Evolutionary conservation across 2,888 invertebrate genomes (phyloP).

Genomic region (Cheilosia variabilis): DNA sequence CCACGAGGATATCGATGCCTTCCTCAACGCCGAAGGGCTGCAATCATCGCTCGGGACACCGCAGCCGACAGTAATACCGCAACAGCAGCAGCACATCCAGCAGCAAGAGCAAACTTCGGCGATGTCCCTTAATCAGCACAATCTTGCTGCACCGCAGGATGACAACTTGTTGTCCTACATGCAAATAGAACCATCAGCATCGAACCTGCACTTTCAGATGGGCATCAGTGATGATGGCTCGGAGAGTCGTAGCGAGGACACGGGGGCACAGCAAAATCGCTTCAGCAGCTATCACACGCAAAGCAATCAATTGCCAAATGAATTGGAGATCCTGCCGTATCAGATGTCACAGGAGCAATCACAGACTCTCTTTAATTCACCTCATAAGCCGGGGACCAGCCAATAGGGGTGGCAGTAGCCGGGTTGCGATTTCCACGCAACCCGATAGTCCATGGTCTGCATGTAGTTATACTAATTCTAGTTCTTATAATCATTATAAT

Average conservation of each 20-base stretch:
- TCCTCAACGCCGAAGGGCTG: conserved; percentile 81
- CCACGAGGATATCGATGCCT: conserved; percentile 81
- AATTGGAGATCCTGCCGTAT: conserved; percentile 83
- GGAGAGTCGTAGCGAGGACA: conserved; percentile 80
- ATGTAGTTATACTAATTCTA: not conserved
- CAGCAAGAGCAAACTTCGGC: conserved; percentile 51
- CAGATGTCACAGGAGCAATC: conserved; percentile 84
- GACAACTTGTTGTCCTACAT: conserved; percentile 82
- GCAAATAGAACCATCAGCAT: conserved; percentile 81
- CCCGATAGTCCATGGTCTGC: conserved; percentile 54
- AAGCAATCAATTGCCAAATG: conserved; percentile 80
- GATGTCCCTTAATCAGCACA: conserved; percentile 62
- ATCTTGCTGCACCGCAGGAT: conserved; percentile 77
- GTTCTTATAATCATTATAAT: conserved; percentile 46
- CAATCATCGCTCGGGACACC: conserved; percentile 76
- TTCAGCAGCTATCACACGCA: conserved; percentile 79
- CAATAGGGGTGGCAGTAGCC: conserved; percentile 71
- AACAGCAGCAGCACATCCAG: conserved; percentile 40
- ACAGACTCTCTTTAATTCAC: conserved; percentile 82
- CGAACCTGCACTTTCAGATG: conserved; percentile 81
- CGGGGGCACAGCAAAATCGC: conserved; percentile 77
- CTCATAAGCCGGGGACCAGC: conserved; percentile 77
- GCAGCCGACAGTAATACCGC: conserved; percentile 57
- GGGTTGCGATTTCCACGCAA: conserved; percentile 44
- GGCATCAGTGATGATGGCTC: conserved; percentile 80